Conservation (phyloP, 2,113 vertebrate genomes). For the Steatornis caripensis region DNA sequence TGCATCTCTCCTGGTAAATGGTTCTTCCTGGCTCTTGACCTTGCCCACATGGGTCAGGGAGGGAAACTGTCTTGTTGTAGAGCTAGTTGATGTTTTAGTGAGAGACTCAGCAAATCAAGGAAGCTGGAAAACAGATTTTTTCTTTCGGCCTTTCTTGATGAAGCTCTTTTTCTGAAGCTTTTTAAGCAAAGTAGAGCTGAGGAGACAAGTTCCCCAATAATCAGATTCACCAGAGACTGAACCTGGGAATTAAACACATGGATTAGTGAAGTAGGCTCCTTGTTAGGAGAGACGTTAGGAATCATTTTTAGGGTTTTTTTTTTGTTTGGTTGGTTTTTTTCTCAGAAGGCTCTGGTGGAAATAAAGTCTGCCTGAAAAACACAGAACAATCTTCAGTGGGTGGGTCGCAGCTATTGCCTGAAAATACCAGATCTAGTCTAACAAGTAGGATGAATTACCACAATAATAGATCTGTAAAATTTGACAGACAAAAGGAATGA, state of each 20-base stretch:
- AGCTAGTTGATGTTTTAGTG: not conserved
- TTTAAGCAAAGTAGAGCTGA: not conserved
- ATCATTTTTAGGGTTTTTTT: not conserved
- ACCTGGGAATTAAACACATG: not conserved
- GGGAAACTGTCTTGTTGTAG: not conserved
- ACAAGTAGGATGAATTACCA: not conserved
- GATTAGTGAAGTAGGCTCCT: slow-evolving; percentile 1
- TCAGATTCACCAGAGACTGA: not conserved
- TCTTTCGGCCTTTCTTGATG: not conserved
- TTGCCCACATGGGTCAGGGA: not conserved
- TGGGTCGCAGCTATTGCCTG: not conserved
- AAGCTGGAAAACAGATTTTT: not conserved
- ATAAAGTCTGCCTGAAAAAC: not conserved
- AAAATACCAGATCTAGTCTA: not conserved
- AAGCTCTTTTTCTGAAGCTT: not conserved
- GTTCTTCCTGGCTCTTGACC: not conserved
- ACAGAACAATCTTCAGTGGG: not conserved
- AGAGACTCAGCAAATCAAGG: not conserved
- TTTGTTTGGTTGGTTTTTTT: not conserved
- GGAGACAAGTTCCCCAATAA: not conserved
- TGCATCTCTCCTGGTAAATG: not conserved
- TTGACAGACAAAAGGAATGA: not conserved
- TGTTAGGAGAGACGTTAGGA: not conserved
- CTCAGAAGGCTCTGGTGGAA: not conserved
- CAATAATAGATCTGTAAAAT: not conserved